Base-by-base conservation (phyloP, 2,113 vertebrate species). In the Pantherophis guttatus region DNA sequence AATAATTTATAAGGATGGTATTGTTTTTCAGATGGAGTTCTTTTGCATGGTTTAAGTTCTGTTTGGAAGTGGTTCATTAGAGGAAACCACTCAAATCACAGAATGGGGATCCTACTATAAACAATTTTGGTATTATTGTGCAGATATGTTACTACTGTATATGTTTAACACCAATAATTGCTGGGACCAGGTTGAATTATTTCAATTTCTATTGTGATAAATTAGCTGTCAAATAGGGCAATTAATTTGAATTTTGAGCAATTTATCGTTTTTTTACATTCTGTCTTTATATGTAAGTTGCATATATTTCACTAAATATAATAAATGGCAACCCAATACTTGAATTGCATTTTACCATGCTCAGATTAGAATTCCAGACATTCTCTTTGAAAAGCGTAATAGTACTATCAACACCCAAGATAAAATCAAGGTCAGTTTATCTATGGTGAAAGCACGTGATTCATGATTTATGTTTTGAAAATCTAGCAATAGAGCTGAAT, bases 191-290 rank as follows among this genome's bases (percentile, higher is more conserved):
- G 33, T 44, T 44, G 33, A 44, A 39, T 58, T 88, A 53, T 89
- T 94, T 91, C 88, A 91, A 33, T 9, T 95, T 96, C 87, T 15
- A 9, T 91, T 93, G 93, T 88, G 91, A 90, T 92, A 94, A 96
- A 94, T 93, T 75, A 96, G 91, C 95, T 95, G 88, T 90, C 54
- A 89, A 65, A n/a, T 93, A 96, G n/a, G 87, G 93, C 95, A 96
- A 92, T 94, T 88, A 91, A 95, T 92, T 94, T 81, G 91, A 91
- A 96, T 96, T 93, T 92, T 96, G 92, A 13, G 90, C 53, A 81
- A 90, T 93, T 95, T 58, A 93, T 44, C 87, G 39, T 39, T 53
- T 26, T 70, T 39, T 50, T 29, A 44, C 87, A 91, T 93, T 65
- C 91, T 50, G 48, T 0, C 93, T 90, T 81, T 44, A 21, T 81